A percentile compares a stretch with the other conserved stretches of the same genome.
Conservation (phyloP, 1,140 invertebrate species). For the Euura lappo region DNA sequence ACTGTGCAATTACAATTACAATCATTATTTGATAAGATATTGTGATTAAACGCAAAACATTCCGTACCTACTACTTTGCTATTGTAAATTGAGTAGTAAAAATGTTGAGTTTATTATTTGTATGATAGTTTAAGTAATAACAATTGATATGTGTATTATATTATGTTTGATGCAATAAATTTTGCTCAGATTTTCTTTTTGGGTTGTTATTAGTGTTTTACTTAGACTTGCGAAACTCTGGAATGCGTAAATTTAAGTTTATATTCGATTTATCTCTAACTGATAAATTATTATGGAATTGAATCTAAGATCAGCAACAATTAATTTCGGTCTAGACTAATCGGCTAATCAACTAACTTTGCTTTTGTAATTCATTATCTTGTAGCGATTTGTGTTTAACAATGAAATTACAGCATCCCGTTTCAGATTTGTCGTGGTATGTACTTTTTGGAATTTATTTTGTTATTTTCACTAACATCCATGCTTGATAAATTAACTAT, state of each 20-base stretch:
- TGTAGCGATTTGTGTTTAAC: too few relatives aligned
- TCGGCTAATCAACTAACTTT: too few relatives aligned
- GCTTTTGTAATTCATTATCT: too few relatives aligned
- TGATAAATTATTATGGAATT: too few relatives aligned
- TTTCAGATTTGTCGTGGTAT: too few relatives aligned
- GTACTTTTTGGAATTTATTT: too few relatives aligned
- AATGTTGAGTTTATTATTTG: not conserved
- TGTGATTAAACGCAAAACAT: not conserved
- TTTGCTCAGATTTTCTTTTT: not conserved
- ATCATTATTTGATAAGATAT: not conserved
- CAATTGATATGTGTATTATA: not conserved
- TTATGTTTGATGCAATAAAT: constrained; percentile 1
- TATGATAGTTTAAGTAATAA: not conserved
- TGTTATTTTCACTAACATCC: not conserved
- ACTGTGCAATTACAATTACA: not conserved
- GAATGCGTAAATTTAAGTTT: too few relatives aligned
- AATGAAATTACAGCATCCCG: too few relatives aligned
- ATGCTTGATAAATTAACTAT: not conserved
- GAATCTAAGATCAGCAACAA: too few relatives aligned
- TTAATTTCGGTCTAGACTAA: too few relatives aligned
- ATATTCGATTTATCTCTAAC: too few relatives aligned
- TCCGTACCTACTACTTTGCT: not conserved
- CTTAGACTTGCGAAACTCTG: too few relatives aligned
- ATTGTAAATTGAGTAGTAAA: not conserved
- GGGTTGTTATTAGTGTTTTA: not conserved